phyloP scores from a whole-genome alignment of 2,888 invertebrate species.

The Apodemia zela region DNA sequence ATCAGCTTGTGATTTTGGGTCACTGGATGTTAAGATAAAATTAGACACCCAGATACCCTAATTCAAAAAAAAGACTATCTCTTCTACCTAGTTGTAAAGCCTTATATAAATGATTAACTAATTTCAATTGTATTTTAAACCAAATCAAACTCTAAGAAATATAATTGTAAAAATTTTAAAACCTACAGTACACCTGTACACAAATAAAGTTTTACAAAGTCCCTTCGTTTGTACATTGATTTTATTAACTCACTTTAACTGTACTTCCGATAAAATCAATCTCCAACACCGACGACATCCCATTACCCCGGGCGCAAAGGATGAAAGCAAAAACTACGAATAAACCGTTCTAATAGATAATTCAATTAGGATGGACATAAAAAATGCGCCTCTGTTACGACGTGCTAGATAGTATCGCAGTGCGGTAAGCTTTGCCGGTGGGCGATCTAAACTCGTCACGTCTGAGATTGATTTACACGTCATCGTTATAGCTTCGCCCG shows the following conservation, averaged over 20 bases:
- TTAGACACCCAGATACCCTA: too few species aligned
- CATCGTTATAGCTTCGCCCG: constrained; percentile 16
- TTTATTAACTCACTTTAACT: neutral
- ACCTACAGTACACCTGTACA: too few species aligned
- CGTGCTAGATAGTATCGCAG: constrained; percentile 4
- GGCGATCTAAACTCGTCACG: constrained; percentile 28
- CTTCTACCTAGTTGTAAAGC: too few species aligned
- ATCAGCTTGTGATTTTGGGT: too few species aligned
- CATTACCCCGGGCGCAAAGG: constrained; percentile 7
- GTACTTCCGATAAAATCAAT: constrained; percentile 7
- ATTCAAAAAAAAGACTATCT: too few species aligned
- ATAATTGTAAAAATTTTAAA: too few species aligned
- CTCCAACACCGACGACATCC: neutral
- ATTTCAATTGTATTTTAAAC: too few species aligned
- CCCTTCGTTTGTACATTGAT: too few species aligned
- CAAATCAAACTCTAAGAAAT: too few species aligned
- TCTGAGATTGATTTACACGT: constrained; percentile 25
- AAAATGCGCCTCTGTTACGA: constrained; percentile 30
- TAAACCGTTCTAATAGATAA: constrained; percentile 30
- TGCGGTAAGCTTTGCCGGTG: constrained; percentile 29
- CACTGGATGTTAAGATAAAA: too few species aligned
- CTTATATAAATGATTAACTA: too few species aligned
- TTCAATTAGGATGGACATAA: constrained; percentile 34
- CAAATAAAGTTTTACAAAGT: too few species aligned
- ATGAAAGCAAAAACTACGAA: constrained; percentile 27